phyloP scores from a whole-genome alignment of 2,888 invertebrate species.

The Sericinus montela region DNA sequence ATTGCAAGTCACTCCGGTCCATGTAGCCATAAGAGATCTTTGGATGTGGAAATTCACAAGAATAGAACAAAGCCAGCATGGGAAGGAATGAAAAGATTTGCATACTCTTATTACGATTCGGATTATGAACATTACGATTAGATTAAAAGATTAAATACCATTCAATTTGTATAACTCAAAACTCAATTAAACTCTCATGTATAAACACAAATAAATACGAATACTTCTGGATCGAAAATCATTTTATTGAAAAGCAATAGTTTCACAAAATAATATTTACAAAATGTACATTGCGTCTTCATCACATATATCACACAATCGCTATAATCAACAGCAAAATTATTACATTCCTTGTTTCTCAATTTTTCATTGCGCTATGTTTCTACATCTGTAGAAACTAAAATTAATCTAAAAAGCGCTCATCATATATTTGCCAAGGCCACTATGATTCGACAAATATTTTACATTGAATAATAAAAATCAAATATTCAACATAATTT shows the following conservation, averaged over 20 bases:
- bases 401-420: neutral
- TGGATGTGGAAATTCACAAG: too few relatives aligned
- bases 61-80: neutral
- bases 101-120: neutral
- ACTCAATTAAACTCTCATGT: too few relatives aligned
- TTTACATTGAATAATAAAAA: conserved; percentile 6
- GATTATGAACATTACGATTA: neutral
- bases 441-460: neutral
- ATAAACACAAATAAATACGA: too few relatives aligned
- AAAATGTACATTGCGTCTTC: too few relatives aligned
- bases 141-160: neutral
- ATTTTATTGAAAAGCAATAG: too few relatives aligned
- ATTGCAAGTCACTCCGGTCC: neutral
- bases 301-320: too few relatives aligned
- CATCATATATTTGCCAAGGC: conserved; percentile 4
- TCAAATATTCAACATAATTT: neutral
- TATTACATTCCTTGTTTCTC: neutral
- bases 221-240: too few relatives aligned
- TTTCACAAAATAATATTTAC: too few relatives aligned
- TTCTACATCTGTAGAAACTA: neutral
- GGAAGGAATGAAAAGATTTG: neutral
- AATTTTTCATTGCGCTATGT: conserved; percentile 1
- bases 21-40: neutral
- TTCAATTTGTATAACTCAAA: too few relatives aligned
- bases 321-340: too few relatives aligned